Evolutionary conservation across 2,113 vertebrate genomes (phyloP), one percentile per base, ranked within the genome.

Genomic region (Zapornia atra): DNA sequence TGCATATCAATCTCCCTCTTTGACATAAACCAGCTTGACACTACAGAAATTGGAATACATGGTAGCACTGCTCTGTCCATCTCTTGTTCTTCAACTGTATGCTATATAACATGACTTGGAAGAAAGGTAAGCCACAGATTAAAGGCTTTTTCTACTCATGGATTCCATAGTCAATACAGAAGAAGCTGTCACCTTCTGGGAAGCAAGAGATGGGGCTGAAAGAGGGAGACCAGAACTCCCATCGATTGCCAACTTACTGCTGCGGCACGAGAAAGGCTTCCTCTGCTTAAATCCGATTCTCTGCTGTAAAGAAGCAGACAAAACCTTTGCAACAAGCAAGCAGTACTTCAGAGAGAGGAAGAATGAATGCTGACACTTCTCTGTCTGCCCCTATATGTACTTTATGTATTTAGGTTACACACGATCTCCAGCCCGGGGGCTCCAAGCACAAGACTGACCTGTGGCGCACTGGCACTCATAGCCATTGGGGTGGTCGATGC

Each of bases 391-490:
- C n/a, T 61, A 46, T 28, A 15, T 0, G 20, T 33, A 4, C n/a
- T 61, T 51, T 28, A 13, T 0, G 20, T 33, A 4, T 9, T 80
- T 26, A 44, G 34, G 14, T 17, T 31, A 56, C 6, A 6, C 1
- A 12, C 5, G 1, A 10, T 6, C 31, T n/a, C 31, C 38, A 26
- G 36, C 2, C 7, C 63, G 65, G 53, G 28, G 53, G 48, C 66
- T 87, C 34, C 54, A 79, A 36, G 25, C 28, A 56, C 29, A 25
- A 42, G 15, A 42, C 89, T 96, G 97, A 99, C 99, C 99, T 98
- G 99, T 99, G 65, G 99, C 98, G 28, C 99, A 99, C 96, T 99
- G 98, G 96, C 99, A 99, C 48, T 99, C 99, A 2, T 99, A 99
- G 91, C 99, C 98, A 5, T 99, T 99, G 12, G 99, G 99, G 73